Base-by-base conservation (phyloP, 2,113 vertebrate species). In the Varanus salvator region DNA sequence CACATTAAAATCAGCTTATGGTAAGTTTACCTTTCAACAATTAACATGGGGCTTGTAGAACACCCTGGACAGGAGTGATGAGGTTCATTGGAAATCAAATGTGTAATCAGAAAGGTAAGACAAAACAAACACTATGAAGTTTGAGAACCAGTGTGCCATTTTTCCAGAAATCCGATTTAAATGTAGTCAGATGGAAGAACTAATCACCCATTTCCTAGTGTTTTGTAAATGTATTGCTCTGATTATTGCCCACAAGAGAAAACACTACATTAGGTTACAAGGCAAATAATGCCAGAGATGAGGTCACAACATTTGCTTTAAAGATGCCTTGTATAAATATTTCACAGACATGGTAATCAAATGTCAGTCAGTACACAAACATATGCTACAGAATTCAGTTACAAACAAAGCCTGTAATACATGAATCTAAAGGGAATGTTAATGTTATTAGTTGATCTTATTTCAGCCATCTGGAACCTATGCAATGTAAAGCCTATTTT, bases 381-480 rank as follows among this genome's bases (percentile, higher is more conserved):
- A 84, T 76, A 84, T 76, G 80, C 12, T 66, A 38, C 52, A 60
- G 50, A 29, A 72, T 84, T 66, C 38, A 66, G 38, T 44, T 76
- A 50, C 87, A 88, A 89, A 83, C 69, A 27, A 75, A 84, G 57
- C 44, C 71, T 34, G 54, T 34, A 64, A 50, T n/a, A 29, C 64
- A 87, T 27, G 44, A 50, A 50, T 80, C 86, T 78, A 48, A 66
- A 27, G 75, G 60, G 75, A 60, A 78, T 78, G 44, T 50, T 68
- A 78, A 68, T 78, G 76, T 80, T 92, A 92, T 85, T 90, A 89
- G 38, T 23, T 89, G 84, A 64, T 91, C 52, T 80, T 92, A 29
- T 29, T 92, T 84, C 50, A 93, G 50, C 44, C 89, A 94, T 68
- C 74, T 94, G 92, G 78, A 95, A 94, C 89, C 48, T 50, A 81